A percentile compares a stretch with the other conserved stretches of the same genome.
phyloP scores from a whole-genome alignment of 1,140 invertebrate genomes.

The Platyscapa corneri region DNA sequence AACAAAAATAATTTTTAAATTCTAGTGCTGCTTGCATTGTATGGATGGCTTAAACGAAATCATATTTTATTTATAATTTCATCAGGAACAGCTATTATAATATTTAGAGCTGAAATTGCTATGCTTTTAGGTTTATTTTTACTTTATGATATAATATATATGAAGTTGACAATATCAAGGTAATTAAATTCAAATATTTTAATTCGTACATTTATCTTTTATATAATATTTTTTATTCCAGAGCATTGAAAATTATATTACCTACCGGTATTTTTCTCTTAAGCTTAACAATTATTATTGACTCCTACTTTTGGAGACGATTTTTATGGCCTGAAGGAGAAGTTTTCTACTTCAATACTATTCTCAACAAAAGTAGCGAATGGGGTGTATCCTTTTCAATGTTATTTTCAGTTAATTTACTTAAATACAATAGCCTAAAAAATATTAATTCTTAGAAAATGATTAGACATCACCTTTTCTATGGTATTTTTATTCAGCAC shows the following conservation, averaged over 20 bases:
- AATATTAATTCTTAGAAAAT: slow-evolving; percentile 65
- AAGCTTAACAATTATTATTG: slow-evolving; percentile 84
- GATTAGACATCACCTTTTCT: slow-evolving; percentile 92
- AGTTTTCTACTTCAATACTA: slow-evolving; percentile 96
- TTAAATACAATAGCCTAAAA: slow-evolving; percentile 41
- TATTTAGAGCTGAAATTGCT: slow-evolving; percentile 93
- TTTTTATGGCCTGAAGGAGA: slow-evolving; percentile 97
- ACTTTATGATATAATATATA: slow-evolving; percentile 82
- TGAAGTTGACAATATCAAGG: slow-evolving; percentile 74
- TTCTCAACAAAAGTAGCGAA: slow-evolving; percentile 95
- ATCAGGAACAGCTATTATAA: slow-evolving; percentile 89
- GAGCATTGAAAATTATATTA: slow-evolving; percentile 82
- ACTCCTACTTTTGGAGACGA: slow-evolving; percentile 95
- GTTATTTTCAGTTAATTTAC: slow-evolving; percentile 30
- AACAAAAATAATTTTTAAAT: slow-evolving; percentile 58
- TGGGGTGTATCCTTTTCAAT: slow-evolving; percentile 95
- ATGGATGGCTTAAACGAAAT: slow-evolving; percentile 88
- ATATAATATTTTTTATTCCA: slow-evolving; percentile 69
- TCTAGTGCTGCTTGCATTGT: slow-evolving; percentile 90
- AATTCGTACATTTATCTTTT: slow-evolving; percentile 45
- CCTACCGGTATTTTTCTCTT: slow-evolving; percentile 83
- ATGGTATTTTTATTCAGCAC: slow-evolving; percentile 99
- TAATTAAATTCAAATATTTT: slow-evolving; percentile 51
- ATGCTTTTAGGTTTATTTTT: slow-evolving; percentile 92
- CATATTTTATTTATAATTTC: slow-evolving; percentile 86